Base-by-base conservation (phyloP, 2,113 vertebrate genomes). In the Rana temporaria region DNA sequence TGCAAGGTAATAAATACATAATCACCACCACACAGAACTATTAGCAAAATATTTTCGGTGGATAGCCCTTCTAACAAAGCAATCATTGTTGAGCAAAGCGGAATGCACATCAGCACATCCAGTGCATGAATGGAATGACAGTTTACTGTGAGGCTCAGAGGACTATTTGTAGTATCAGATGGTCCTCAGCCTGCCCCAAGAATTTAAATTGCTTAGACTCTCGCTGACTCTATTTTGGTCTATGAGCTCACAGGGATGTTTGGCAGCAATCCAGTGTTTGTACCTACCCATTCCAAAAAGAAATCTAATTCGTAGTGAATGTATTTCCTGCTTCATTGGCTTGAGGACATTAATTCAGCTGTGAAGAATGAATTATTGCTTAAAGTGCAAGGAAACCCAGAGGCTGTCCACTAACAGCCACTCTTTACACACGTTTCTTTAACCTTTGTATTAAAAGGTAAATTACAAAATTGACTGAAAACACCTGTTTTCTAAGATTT, bases 211-310 rank as follows among this genome's bases (percentile, higher is more conserved):
- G 57, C 57, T 18, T 42, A 19, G 24, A 3, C 19, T 59, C 24
- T 80, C 17, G 30, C 17, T 53, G 19, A 26, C 48, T 82, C 66
- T 72, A 17, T 56, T 73, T 74, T 65, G 69, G 62, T 56, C 18
- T 63, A 59, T 70, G 66, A 80, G 53, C 55, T 62, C 66, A 38
- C 56, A 56, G 38, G 24, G 62, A 20, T 66, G 24, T 64, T 82
- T 74, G 70, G 69, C 79, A 74, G 79, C n/a, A 32, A 66, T 42
- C 60, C 62, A 66, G 18, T 7, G 38, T 71, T 62, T 71, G 72
- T 84, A 64, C 67, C 55, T 79, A 17, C 42, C 22, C 26, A 0
- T 2, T 20, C 30, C 30, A 69, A 73, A 24, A n/a, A 64, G 53
- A 38, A 79, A 34, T n/a, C 14, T 59, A 2, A 0, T 0, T 18